Percentiles rank a stretch among this genome's conserved stretches.
Evolutionary conservation across 2,797 vertebrate genomes (phyloP).

Genomic region (Parambassis ranga): DNA sequence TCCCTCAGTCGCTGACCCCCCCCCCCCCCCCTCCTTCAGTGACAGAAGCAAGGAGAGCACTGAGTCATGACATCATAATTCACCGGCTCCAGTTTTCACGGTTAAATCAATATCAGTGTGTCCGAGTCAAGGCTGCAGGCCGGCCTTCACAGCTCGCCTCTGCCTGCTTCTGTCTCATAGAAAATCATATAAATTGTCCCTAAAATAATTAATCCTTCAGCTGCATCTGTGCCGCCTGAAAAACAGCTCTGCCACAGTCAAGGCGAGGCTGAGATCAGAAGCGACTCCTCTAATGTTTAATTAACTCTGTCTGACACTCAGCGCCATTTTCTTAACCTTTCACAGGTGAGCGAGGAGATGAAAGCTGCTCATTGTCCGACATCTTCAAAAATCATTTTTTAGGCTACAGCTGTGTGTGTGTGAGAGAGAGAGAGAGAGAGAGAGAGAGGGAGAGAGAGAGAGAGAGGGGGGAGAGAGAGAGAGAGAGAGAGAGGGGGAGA

Average conservation of each 20-base stretch:
- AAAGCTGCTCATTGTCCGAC: background rate
- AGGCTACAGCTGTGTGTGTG: too few species aligned
- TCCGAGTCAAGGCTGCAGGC: slow-evolving; percentile 79
- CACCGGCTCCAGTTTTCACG: slow-evolving; percentile 78
- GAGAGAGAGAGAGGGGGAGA: too few species aligned
- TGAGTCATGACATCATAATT: slow-evolving; percentile 84
- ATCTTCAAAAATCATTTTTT: too few species aligned
- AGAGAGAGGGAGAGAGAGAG: too few species aligned
- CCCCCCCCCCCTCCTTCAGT: slow-evolving; percentile 58
- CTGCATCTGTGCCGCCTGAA: slow-evolving; percentile 64
- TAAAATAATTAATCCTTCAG: slow-evolving; percentile 83
- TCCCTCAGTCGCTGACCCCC: slow-evolving; percentile 49
- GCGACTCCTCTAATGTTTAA: too few species aligned
- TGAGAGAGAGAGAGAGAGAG: too few species aligned
- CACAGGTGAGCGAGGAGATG: background rate
- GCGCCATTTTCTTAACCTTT: background rate
- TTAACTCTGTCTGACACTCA: too few species aligned
- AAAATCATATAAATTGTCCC: slow-evolving; percentile 81
- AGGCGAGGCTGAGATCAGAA: slow-evolving; percentile 66
- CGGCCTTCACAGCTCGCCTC: slow-evolving; percentile 72
- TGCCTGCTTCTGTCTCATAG: slow-evolving; percentile 70
- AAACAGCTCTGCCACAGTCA: slow-evolving; percentile 69
- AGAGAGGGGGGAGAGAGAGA: too few species aligned
- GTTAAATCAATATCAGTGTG: slow-evolving; percentile 82
- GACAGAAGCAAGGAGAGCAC: slow-evolving; percentile 75